phyloP scores from a whole-genome alignment of 2,797 vertebrate genomes.

The Sciurus carolinensis region DNA sequence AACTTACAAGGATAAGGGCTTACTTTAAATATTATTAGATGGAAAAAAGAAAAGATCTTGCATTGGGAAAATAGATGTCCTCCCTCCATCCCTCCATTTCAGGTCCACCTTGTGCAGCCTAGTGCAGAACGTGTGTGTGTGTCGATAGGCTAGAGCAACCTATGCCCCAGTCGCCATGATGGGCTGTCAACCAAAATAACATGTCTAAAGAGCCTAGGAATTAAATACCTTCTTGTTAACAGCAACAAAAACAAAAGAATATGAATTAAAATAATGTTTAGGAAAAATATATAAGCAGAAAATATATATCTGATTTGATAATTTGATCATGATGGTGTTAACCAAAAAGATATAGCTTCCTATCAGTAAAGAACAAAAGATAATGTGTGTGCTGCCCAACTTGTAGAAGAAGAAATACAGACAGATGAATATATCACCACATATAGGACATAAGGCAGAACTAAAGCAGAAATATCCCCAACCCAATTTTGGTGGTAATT shows the following conservation, averaged over 20 bases:
- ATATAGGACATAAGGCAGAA: background rate
- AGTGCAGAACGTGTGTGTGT: background rate
- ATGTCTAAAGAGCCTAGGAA: background rate
- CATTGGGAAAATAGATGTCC: background rate
- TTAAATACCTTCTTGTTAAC: background rate
- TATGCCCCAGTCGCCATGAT: fast-evolving
- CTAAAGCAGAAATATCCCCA: background rate
- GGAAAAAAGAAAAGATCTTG: background rate
- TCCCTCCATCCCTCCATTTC: background rate
- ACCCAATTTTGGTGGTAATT: background rate
- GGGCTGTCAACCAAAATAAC: background rate
- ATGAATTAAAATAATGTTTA: background rate
- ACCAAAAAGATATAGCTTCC: background rate
- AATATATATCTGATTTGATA: background rate
- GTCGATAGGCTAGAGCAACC: background rate
- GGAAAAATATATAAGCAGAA: background rate
- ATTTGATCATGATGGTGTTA: background rate
- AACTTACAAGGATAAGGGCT: background rate
- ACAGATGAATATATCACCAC: background rate
- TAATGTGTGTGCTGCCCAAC: background rate
- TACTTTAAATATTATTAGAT: background rate
- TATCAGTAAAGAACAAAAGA: background rate
- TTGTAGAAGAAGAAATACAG: background rate
- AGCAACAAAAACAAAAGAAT: background rate
- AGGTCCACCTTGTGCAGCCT: background rate